Evolutionary conservation across 1,140 invertebrate genomes (phyloP).

Genomic region (Drosophila kikkawai): DNA sequence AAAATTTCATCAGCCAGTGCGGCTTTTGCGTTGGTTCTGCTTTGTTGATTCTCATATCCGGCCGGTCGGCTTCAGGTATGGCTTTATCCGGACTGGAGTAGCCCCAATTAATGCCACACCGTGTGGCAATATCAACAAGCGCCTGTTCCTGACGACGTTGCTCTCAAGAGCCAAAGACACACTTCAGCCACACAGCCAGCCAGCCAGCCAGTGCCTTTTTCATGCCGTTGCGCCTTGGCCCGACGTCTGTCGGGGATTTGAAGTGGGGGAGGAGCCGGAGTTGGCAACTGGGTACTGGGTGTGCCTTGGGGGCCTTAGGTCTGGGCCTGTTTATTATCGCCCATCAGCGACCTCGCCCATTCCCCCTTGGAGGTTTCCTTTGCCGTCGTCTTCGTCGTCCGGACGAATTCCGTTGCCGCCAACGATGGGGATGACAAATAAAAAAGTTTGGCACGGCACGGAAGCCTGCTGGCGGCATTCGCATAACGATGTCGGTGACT

Average conservation of each 20-base stretch:
- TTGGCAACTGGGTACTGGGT: slow-evolving; percentile 21
- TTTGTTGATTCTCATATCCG: slow-evolving; percentile 26
- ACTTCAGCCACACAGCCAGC: slow-evolving; percentile 66
- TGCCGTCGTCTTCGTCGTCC: slow-evolving; percentile 32
- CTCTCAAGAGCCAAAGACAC: slow-evolving; percentile 55
- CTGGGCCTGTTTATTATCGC: slow-evolving; percentile 77
- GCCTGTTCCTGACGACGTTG: slow-evolving; percentile 68
- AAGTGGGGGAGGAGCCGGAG: background rate
- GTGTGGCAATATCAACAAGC: slow-evolving; percentile 80
- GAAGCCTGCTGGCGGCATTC: slow-evolving; percentile 81
- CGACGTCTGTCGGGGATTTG: slow-evolving; percentile 36
- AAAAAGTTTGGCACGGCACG: slow-evolving; percentile 73
- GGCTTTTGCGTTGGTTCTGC: slow-evolving; percentile 14
- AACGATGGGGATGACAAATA: slow-evolving; percentile 71
- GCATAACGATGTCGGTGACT: slow-evolving; percentile 82
- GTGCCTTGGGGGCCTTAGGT: slow-evolving; percentile 15
- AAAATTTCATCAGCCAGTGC: slow-evolving; percentile 3
- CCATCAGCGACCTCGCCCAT: slow-evolving; percentile 30
- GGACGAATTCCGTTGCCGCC: slow-evolving; percentile 62
- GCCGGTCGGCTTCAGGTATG: slow-evolving; percentile 33
- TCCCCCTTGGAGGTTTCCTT: slow-evolving; percentile 11
- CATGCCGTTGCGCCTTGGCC: slow-evolving; percentile 56
- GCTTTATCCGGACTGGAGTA: slow-evolving; percentile 50
- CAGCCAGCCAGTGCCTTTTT: slow-evolving; percentile 47
- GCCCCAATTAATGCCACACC: slow-evolving; percentile 53